These are phyloP conservation scores for Platalea minor DNA, from an alignment of 2,797 vertebrate genomes.

Conservation along the genomic window DNA sequence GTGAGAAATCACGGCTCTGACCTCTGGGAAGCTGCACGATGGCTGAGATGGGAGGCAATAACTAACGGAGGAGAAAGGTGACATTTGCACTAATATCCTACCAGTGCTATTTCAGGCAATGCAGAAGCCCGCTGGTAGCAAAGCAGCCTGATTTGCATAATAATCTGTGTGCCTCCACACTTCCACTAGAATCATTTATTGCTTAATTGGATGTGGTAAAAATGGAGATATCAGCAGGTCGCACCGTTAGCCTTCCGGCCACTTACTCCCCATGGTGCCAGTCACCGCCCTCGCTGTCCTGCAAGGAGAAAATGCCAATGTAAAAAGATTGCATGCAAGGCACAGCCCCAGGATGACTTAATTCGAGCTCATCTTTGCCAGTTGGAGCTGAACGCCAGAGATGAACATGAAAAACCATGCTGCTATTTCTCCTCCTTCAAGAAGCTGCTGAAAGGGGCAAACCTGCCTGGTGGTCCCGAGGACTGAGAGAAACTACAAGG, in stretches of 20 bases:
- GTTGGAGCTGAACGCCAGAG: neutral
- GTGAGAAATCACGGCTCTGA: neutral
- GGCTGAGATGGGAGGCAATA: neutral
- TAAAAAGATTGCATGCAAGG: neutral
- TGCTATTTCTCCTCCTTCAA: neutral
- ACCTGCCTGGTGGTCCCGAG: neutral
- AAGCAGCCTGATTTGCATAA: constrained; percentile 35
- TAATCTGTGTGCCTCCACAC: neutral
- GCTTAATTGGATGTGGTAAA: constrained; percentile 51
- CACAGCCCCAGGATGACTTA: neutral
- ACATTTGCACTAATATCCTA: constrained; percentile 10
- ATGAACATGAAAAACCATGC: neutral
- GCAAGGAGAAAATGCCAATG: neutral
- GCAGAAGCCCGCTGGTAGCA: neutral
- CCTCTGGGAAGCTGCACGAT: neutral
- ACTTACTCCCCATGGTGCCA: neutral
- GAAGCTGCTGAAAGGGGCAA: neutral
- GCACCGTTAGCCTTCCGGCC: neutral
- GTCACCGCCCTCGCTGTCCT: neutral
- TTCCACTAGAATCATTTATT: constrained; percentile 37
- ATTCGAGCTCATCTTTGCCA: neutral
- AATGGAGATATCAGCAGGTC: constrained; percentile 4
- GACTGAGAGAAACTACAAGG: neutral
- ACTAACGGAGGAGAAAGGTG: constrained; percentile 8
- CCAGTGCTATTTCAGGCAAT: neutral